Percentiles rank a stretch among this genome's conserved stretches.
phyloP scores from a whole-genome alignment of 2,888 invertebrate genomes.

The Gastrophysa polygoni region DNA sequence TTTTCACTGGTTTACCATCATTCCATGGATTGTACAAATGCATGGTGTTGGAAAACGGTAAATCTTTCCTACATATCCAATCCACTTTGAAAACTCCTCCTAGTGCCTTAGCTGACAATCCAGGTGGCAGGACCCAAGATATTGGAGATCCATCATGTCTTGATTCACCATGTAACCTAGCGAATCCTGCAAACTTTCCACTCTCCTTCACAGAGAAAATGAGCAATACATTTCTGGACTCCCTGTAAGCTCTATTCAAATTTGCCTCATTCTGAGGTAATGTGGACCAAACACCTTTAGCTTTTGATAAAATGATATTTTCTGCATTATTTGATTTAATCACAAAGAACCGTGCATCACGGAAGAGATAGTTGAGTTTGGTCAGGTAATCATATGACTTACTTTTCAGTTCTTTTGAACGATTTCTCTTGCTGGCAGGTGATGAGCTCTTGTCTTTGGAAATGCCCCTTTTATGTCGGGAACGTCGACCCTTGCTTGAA shows the following conservation, averaged over 20 bases:
- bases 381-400: conserved; percentile 86
- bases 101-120: conserved; percentile 88
- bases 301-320: conserved; percentile 93
- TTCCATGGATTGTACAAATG: conserved; percentile 98
- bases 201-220: conserved; percentile 98
- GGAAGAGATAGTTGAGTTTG: conserved; percentile 91
- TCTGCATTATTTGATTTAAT: conserved; percentile 98
- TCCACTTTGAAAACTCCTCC: conserved; percentile 97
- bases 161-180: conserved; percentile 86
- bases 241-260: conserved; percentile 91
- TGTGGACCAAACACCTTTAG: conserved; percentile 97
- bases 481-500: conserved; percentile 62
- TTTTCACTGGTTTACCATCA: conserved; percentile 97
- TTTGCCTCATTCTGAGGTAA: conserved; percentile 96
- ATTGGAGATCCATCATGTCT: conserved; percentile 88
- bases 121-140: conserved; percentile 94
- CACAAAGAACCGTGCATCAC: conserved; percentile 93
- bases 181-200: conserved; percentile 94
- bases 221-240: conserved; percentile 90
- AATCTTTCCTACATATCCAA: conserved; percentile 90
- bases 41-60: conserved; percentile 89
- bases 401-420: conserved; percentile 57
- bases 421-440: conserved; percentile 53
- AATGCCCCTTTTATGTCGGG: conserved; percentile 64
- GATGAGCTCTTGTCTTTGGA: conserved; percentile 54